phyloP scores from a whole-genome alignment of 1,140 invertebrate genomes.

The Drosophila navojoa region DNA sequence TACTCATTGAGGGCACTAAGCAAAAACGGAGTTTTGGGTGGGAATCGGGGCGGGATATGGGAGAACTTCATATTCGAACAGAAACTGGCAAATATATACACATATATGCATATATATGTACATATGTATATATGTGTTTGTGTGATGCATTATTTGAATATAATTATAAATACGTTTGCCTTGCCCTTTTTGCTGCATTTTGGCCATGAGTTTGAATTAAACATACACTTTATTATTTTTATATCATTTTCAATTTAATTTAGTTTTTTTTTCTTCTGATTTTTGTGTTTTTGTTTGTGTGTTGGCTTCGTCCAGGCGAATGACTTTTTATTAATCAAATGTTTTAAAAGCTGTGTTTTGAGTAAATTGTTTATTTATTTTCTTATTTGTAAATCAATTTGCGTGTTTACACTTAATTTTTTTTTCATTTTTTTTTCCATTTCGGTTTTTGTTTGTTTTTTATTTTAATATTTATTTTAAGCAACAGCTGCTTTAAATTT shows the following conservation, averaged over 20 bases:
- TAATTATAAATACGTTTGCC: slow-evolving; percentile 43
- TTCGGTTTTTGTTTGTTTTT: slow-evolving; percentile 12
- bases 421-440: background rate
- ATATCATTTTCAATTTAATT: slow-evolving; percentile 18
- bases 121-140: background rate
- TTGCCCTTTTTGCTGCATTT: slow-evolving; percentile 32
- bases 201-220: slow-evolving; percentile 69
- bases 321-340: slow-evolving; percentile 53
- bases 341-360: slow-evolving; percentile 66
- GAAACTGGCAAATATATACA: slow-evolving; percentile 16
- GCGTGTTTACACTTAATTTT: slow-evolving; percentile 16
- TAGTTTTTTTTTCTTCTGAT: too few species aligned
- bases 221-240: slow-evolving; percentile 53
- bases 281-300: too few species aligned
- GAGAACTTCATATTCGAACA: background rate
- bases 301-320: slow-evolving; percentile 24
- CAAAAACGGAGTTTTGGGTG: slow-evolving; percentile 33
- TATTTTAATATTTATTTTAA: slow-evolving; percentile 30
- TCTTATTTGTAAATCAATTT: slow-evolving; percentile 24
- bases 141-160: slow-evolving; percentile 26
- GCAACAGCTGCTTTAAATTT: slow-evolving; percentile 27
- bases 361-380: slow-evolving; percentile 49
- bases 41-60: slow-evolving; percentile 21
- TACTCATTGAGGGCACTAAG: slow-evolving; percentile 60
- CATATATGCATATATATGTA: slow-evolving; percentile 17